phyloP scores from a whole-genome alignment of 1,140 invertebrate species.

The Penaeus japonicus region DNA sequence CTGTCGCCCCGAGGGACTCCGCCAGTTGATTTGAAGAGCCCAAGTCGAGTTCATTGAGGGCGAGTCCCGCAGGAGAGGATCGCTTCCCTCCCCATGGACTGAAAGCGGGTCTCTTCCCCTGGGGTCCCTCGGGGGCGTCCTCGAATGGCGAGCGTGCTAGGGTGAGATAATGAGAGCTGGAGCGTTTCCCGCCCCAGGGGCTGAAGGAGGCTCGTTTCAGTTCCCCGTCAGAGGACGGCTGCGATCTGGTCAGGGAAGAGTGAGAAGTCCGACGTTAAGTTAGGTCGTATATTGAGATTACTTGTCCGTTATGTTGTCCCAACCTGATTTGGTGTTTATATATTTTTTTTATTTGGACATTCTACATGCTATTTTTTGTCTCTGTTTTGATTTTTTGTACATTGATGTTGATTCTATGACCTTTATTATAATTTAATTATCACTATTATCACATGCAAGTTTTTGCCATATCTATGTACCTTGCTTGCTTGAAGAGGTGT shows the following conservation, averaged over 20 bases:
- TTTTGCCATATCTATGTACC: not conserved
- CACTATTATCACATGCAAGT: not conserved
- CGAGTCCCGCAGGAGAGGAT: not conserved
- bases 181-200: slow-evolving; percentile 25
- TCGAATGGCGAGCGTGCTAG: not conserved
- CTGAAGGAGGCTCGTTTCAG: slow-evolving; percentile 33
- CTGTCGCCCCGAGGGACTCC: not conserved
- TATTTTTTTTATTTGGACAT: too few relatives aligned
- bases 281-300: too few relatives aligned
- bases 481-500: not conserved
- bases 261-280: not conserved
- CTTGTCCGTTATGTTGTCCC: not conserved
- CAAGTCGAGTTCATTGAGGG: not conserved
- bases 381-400: too few relatives aligned
- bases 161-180: not conserved
- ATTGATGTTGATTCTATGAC: not conserved
- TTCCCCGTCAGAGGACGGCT: not conserved
- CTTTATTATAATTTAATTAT: not conserved
- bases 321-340: too few relatives aligned
- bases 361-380: too few relatives aligned
- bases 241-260: not conserved
- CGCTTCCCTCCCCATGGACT: slow-evolving; percentile 14
- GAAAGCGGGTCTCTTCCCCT: not conserved
- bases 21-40: not conserved
- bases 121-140: not conserved